phyloP scores from a whole-genome alignment of 2,113 vertebrate species.

The Furnarius figulus region DNA sequence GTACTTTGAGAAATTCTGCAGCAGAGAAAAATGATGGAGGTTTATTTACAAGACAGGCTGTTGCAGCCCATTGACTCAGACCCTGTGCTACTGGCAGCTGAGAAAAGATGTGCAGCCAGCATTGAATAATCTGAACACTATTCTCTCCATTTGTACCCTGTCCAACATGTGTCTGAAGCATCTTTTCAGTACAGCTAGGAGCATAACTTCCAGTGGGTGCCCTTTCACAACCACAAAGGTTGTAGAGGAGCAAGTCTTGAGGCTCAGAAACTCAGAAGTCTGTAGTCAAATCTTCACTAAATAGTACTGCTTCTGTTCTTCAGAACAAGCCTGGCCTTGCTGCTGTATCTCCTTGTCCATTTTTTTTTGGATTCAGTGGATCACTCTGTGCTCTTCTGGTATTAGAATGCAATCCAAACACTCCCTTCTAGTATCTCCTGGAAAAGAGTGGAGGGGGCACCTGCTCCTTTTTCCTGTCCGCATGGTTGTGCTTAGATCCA shows the following conservation, averaged over 20 bases:
- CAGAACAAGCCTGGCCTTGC: not conserved
- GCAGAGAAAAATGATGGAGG: not conserved
- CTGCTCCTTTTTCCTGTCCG: not conserved
- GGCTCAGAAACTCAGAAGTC: not conserved
- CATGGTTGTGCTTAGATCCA: not conserved
- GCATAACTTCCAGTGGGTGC: not conserved
- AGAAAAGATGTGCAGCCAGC: conserved; percentile 34
- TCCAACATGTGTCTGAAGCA: conserved; percentile 5
- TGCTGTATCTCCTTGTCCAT: not conserved
- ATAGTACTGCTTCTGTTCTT: not conserved
- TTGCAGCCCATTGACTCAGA: conserved; percentile 20
- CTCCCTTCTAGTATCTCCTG: not conserved
- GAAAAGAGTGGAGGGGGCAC: not conserved
- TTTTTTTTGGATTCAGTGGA: not conserved
- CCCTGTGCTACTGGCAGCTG: not conserved
- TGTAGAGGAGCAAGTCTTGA: not conserved
- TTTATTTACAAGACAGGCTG: conserved; percentile 38
- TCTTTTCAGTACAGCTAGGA: conserved; percentile 8
- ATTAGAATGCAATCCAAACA: accelerated
- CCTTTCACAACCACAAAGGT: not conserved
- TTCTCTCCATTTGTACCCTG: not conserved
- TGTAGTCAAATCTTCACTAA: not conserved
- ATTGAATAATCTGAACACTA: conserved; percentile 38
- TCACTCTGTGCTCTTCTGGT: not conserved
- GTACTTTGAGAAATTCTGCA: not conserved